phyloP scores from a whole-genome alignment of 2,113 vertebrate genomes.

The Lampris megalopsis region DNA sequence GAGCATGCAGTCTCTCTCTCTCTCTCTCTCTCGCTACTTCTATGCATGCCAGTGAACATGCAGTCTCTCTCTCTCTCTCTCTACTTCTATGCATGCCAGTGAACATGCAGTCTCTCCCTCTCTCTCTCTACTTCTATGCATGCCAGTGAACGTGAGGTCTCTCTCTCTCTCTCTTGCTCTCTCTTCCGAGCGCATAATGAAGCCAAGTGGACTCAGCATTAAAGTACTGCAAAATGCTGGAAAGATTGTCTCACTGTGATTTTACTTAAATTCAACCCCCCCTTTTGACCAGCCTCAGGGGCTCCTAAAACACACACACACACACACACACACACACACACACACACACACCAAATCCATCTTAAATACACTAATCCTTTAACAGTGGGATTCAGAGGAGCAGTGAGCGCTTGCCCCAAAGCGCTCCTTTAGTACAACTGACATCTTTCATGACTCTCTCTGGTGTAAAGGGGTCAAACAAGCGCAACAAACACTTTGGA shows the following conservation, averaged over 20 bases:
- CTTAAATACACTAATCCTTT: constrained; percentile 15
- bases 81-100: no score
- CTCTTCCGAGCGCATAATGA: not conserved
- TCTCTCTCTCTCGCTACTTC: no score
- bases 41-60: no score
- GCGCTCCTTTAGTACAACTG: not conserved
- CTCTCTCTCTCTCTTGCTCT: no score
- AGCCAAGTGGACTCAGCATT: not conserved
- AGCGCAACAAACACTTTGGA: not conserved
- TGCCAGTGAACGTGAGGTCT: no score
- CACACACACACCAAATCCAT: not conserved
- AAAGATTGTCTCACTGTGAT: not conserved
- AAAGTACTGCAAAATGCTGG: no score
- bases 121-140: no score
- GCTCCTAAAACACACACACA: not conserved
- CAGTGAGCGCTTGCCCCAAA: not conserved
- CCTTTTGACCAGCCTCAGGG: not conserved
- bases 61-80: no score
- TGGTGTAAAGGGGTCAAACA: not conserved
- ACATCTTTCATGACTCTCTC: not conserved
- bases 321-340: not conserved
- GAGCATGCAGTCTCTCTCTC: no score
- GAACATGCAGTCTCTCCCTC: no score
- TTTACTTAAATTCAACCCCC: constrained; percentile 5
- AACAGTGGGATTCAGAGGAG: constrained; percentile 14